A percentile compares a stretch with the other conserved stretches of the same genome.
These are phyloP conservation scores for Salpingus planirostris DNA, from an alignment of 2,888 invertebrate species.

Conservation along the genomic window DNA sequence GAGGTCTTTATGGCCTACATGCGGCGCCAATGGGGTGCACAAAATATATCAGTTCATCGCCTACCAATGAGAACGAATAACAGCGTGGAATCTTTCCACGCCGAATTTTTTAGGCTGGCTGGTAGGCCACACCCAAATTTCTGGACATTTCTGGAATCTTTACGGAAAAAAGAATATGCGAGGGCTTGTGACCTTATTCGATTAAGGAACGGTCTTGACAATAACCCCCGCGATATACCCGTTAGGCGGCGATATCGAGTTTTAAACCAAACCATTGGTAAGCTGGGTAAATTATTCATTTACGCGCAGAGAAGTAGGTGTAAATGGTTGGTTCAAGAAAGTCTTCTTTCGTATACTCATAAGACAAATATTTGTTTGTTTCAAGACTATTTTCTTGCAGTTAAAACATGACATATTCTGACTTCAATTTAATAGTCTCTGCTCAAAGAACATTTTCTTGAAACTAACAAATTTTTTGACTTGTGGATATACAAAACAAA, in stretches of 20 bases:
- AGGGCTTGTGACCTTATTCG: neutral
- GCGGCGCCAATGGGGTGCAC: neutral
- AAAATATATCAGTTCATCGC: neutral
- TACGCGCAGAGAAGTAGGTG: too few species aligned
- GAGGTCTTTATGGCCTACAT: neutral
- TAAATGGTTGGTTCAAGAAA: too few species aligned
- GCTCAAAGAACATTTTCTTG: too few species aligned
- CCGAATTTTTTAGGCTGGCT: neutral
- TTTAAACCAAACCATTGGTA: neutral
- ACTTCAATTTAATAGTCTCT: too few species aligned
- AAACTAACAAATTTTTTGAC: too few species aligned
- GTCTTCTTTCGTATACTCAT: too few species aligned
- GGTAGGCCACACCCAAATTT: neutral
- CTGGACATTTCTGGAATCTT: neutral
- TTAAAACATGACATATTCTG: too few species aligned
- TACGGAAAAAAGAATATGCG: neutral
- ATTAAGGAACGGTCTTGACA: neutral
- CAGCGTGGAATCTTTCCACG: neutral
- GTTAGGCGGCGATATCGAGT: neutral
- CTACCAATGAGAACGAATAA: neutral
- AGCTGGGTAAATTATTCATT: too few species aligned
- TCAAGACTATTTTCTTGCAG: too few species aligned
- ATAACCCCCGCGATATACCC: neutral
- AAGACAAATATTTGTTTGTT: too few species aligned
- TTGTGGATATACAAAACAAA: too few species aligned